These are phyloP conservation scores for Achroia grisella DNA, from an alignment of 1,140 invertebrate species.

Conservation along the genomic window DNA sequence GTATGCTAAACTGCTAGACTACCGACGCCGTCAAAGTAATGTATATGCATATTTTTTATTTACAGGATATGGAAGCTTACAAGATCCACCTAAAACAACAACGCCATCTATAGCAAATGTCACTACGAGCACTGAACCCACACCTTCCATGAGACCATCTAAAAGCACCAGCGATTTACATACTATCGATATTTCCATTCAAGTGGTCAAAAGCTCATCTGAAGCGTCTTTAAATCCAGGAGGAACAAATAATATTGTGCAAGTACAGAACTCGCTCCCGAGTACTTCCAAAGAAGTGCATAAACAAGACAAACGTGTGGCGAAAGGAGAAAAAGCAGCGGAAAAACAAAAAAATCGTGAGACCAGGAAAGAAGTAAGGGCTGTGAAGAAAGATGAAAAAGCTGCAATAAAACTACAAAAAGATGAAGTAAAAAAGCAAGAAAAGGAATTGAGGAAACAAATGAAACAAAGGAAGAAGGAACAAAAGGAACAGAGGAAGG, in stretches of 20 bases:
- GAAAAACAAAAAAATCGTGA: neutral
- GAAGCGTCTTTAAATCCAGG: constrained; percentile 24
- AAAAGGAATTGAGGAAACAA: neutral
- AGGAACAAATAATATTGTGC: constrained; percentile 1
- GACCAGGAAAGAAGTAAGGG: too few species aligned
- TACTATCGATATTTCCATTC: constrained; percentile 6
- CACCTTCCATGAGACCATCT: constrained; percentile 16
- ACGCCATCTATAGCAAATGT: constrained; percentile 35
- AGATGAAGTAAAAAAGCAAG: neutral
- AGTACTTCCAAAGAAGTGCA: too few species aligned
- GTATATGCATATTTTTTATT: constrained; percentile 7
- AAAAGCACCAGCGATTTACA: constrained; percentile 44
- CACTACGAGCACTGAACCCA: constrained; percentile 12
- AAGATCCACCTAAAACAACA: constrained; percentile 25
- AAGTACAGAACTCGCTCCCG: too few species aligned
- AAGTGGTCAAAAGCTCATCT: constrained; percentile 17
- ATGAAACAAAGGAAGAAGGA: constrained; percentile 26
- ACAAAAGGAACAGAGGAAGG: constrained; percentile 39
- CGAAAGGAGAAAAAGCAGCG: constrained; percentile 3
- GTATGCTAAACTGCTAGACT: too few species aligned
- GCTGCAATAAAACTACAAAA: neutral
- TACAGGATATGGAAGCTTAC: constrained; percentile 25
- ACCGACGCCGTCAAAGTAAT: too few species aligned
- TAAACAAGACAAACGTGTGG: too few species aligned
- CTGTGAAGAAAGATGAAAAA: constrained; percentile 3